Conservation (phyloP, 2,888 invertebrate genomes). For the Onchidella celtica region DNA sequence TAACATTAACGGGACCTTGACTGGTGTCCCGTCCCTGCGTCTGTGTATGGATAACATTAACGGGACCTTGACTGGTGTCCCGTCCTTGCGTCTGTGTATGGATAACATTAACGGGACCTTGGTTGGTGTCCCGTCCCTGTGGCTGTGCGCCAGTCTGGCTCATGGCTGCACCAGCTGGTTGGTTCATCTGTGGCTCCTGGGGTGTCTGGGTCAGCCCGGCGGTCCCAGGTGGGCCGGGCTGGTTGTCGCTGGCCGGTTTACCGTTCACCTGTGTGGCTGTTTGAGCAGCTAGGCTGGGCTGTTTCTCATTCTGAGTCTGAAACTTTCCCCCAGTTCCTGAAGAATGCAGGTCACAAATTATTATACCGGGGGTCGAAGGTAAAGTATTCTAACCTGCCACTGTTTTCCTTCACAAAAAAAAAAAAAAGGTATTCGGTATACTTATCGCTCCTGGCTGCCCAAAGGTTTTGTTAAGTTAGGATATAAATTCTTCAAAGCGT, state of each 20-base stretch:
- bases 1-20: background rate
- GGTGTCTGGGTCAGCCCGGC: background rate
- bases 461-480: no score
- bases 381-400: no score
- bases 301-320: background rate
- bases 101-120: background rate
- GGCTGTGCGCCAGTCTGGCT: no score
- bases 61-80: background rate
- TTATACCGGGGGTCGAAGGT: no score
- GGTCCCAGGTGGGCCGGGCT: background rate
- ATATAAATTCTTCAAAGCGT: no score
- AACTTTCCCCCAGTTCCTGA: background rate
- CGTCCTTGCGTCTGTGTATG: background rate
- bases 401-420: no score
- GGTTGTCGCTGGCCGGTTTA: background rate
- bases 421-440: no score
- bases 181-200: no score
- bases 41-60: background rate
- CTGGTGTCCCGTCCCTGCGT: background rate
- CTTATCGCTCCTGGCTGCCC: no score
- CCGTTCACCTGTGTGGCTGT: background rate
- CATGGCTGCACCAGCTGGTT: no score
- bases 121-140: background rate
- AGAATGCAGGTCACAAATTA: no score
- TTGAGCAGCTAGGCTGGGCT: background rate